Base-by-base conservation (phyloP, 2,888 invertebrate species). In the Hemithea aestivaria region DNA sequence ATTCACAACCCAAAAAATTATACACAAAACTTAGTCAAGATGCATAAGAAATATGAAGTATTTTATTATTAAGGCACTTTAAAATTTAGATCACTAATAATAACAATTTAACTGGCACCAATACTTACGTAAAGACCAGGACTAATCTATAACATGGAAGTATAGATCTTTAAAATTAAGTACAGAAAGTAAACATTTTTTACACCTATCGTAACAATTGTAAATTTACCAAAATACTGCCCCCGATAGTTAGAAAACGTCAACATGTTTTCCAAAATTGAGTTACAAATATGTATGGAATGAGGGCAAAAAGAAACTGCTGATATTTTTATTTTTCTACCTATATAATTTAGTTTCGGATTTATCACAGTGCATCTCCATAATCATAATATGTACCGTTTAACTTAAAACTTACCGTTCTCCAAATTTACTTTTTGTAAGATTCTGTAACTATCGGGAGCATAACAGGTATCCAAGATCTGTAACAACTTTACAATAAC, bases 401-500 rank as follows among this genome's bases (percentile, higher is more conserved):
- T n/a, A n/a, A n/a, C n/a, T n/a, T n/a, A n/a, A n/a, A n/a, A n/a
- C n/a, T n/a, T n/a, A n/a, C n/a, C n/a, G n/a, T n/a, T n/a, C n/a
- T n/a, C n/a, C n/a, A n/a, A n/a, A n/a, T n/a, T n/a, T n/a, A n/a
- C n/a, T n/a, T n/a, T n/a, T n/a, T n/a, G n/a, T n/a, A n/a, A n/a
- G n/a, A n/a, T n/a, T n/a, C n/a, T n/a, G n/a, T n/a, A n/a, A n/a
- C n/a, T n/a, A n/a, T n/a, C n/a, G n/a, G n/a, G n/a, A n/a, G n/a
- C n/a, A n/a, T n/a, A n/a, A 38, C 22, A 38, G 47, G 46, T 47
- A 54, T 47, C 35, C n/a, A 33, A 36, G 28, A 29, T 36, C 35
- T 10, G 10, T n/a, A 28, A 32, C 28, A 24, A 35, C 31, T 20
- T 48, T 54, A 58, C 55, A 67, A 51, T 7, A 79, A 51, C 58